Percentiles rank a stretch among this genome's conserved stretches.
These are phyloP conservation scores for Austrofundulus limnaeus DNA, from an alignment of 2,113 vertebrate genomes.

Conservation along the genomic window DNA sequence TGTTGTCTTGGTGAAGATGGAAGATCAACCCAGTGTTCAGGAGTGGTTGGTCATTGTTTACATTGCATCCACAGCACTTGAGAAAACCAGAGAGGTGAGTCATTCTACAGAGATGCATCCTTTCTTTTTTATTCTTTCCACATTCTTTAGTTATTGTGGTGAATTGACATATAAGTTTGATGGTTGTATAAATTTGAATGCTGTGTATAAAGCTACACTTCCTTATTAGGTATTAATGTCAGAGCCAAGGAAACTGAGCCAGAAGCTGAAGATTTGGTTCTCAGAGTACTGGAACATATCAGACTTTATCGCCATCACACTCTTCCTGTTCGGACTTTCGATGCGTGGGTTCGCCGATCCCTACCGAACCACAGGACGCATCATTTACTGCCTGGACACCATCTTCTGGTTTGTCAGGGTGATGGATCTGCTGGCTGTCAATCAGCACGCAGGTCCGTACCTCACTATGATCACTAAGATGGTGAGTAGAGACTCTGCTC, in stretches of 20 bases:
- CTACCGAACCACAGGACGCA: conserved; percentile 80
- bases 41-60: conserved; percentile 93
- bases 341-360: conserved; percentile 82
- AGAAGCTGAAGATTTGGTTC: conserved; percentile 95
- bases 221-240: conserved; percentile 86
- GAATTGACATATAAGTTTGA: not conserved
- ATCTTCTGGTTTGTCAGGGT: conserved; percentile 96
- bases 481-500: conserved; percentile 78
- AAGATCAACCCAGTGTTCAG: conserved; percentile 82
- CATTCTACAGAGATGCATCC: not conserved
- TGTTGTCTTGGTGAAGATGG: conserved; percentile 91
- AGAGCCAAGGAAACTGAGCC: conserved; percentile 88
- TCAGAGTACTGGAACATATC: conserved; percentile 96
- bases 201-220: not conserved
- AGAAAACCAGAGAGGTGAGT: conserved; percentile 93
- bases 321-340: conserved; percentile 86
- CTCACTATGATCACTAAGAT: conserved; percentile 98
- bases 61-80: conserved; percentile 88
- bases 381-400: conserved; percentile 92
- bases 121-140: too few species aligned
- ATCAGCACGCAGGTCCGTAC: conserved; percentile 94
- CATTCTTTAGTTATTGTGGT: not conserved
- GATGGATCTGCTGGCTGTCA: conserved; percentile 93
- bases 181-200: not conserved
- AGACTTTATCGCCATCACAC: conserved; percentile 87